Evolutionary conservation across 2,113 vertebrate genomes (phyloP).

Genomic region (Leuciscus idus): DNA sequence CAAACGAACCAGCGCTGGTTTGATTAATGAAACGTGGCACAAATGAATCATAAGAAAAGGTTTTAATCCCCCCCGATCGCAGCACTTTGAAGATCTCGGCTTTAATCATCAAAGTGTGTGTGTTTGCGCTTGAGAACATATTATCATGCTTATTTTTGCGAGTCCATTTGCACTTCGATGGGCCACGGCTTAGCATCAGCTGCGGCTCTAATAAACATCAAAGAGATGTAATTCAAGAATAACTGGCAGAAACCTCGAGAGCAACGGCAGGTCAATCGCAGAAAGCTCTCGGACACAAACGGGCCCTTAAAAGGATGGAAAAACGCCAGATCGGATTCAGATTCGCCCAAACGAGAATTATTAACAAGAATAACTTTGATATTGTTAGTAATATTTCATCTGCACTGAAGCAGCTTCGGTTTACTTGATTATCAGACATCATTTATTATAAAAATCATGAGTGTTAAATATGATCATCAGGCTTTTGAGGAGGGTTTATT

Average conservation of each 20-base stretch:
- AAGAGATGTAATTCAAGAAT: constrained; percentile 63
- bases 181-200: constrained; percentile 62
- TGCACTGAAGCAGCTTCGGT: no score
- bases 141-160: constrained; percentile 75
- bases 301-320: no score
- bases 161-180: constrained; percentile 71
- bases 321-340: no score
- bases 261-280: constrained; percentile 10
- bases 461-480: no score
- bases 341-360: no score
- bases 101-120: constrained; percentile 69
- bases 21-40: not conserved
- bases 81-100: constrained; percentile 79
- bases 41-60: not conserved
- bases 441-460: no score
- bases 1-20: not conserved
- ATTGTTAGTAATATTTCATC: no score
- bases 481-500: no score
- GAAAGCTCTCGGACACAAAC: not conserved
- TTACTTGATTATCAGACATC: no score
- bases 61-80: constrained; percentile 44
- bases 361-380: no score
- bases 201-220: constrained; percentile 71
- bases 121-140: constrained; percentile 54
- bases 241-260: constrained; percentile 48